Base-by-base conservation (phyloP, 2,797 vertebrate genomes). In the Schizopygopsis malacanthus region DNA sequence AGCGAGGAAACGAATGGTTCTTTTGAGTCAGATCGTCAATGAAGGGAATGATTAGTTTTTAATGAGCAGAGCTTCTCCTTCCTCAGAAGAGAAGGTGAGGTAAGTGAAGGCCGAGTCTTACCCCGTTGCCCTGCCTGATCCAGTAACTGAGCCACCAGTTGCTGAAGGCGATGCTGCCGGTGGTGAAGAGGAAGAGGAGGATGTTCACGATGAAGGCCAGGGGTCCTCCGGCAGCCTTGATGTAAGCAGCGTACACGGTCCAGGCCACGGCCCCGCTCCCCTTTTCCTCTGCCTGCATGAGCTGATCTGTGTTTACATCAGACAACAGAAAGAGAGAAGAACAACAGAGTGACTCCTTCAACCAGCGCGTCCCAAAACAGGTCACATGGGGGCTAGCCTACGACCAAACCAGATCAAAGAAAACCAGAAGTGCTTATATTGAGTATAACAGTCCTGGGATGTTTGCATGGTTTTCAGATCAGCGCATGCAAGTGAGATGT, bases 91-190 rank as follows among this genome's bases (percentile, higher is more conserved):
- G 15, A 72, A 22, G 22, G 22, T 16, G 15, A 37, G 22, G 2
- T 7, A 22, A 37, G 75, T 2, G 75, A 77, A 20, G 6, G 8
- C 11, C 2, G 75, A 39, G 0, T 22, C 96, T 96, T 90, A 97
- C 96, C 93, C 96, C 96, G 1, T 91, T 94, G 91, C 96, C 97
- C 91, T 97, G 96, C 50, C 89, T 91, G 91, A 97, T 93, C 97
- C 97, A 97, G 88, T 96, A 77, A 89, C 96, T 97, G 85, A 96
- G 94, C 96, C 97, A 97, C 96, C 96, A 97, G 92, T 95, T 95
- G 89, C 92, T 95, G 92, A 97, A 97, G 73, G 93, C 94, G 56
- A 96, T 91, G 90, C 94, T 96, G 91, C 96, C 96, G 0, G 95
- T 96, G 87, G 96, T 96, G 83, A 94, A 88, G 65, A 97, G 89